phyloP scores from a whole-genome alignment of 2,113 vertebrate species.

The Semicossyphus pulcher region DNA sequence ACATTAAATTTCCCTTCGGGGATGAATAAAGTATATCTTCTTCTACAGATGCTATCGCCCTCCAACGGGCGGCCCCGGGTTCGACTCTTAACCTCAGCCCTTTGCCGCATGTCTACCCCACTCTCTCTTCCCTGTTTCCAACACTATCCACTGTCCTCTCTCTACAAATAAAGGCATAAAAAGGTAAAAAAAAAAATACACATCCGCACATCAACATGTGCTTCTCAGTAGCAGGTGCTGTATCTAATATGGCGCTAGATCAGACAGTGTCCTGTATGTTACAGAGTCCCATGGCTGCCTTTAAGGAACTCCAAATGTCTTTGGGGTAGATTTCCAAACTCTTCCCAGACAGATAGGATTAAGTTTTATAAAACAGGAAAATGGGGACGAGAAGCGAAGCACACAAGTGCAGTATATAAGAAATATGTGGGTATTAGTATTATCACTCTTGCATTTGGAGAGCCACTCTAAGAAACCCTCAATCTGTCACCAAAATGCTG shows the following conservation, averaged over 20 bases:
- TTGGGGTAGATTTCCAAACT: not conserved
- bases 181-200: not conserved
- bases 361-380: not conserved
- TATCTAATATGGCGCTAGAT: too few relatives aligned
- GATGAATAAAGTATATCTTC: too few relatives aligned
- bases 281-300: not conserved
- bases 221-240: constrained; percentile 14
- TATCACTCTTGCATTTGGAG: not conserved
- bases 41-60: too few relatives aligned
- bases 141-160: too few relatives aligned
- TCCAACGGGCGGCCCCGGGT: too few relatives aligned
- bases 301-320: not conserved
- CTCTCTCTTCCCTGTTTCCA: too few relatives aligned
- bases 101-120: too few relatives aligned
- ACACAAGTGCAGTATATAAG: not conserved
- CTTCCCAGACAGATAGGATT: not conserved
- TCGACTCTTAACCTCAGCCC: too few relatives aligned
- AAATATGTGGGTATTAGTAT: not conserved
- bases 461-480: not conserved
- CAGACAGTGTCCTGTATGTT: constrained; percentile 13
- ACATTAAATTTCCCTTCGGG: too few relatives aligned
- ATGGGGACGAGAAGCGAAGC: not conserved
- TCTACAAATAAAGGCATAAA: too few relatives aligned
- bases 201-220: not conserved
- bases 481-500: not conserved